Evolutionary conservation across 2,888 invertebrate species (phyloP), one percentile per base, ranked within the genome.

Genomic region (Aphidoletes aphidimyza): DNA sequence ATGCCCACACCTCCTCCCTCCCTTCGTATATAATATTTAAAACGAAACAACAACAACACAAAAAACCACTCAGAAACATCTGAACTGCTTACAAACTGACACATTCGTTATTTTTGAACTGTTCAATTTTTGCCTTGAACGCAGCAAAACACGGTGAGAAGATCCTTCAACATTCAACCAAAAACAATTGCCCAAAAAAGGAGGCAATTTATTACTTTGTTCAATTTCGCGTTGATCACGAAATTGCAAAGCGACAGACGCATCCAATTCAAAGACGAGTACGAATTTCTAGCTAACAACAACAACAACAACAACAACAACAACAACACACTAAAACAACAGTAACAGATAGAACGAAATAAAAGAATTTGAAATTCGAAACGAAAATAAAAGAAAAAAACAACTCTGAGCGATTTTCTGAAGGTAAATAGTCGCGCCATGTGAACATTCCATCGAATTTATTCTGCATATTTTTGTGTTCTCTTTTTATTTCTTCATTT

Each of bases 181-280:
- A 6, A 11, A 42, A 42, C 49, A 8, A 49, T 49, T 49, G 3
- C 19, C 17, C 17, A 49, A 26, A 54, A 47, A 54, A n/a, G 54
- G 54, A 54, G 54, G 54, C 54, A 26, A 22, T 54, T 54, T 26
- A 54, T 54, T 22, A 19, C 54, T 54, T 54, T 54, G 26, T 54
- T 54, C n/a, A n/a, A 54, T 54, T 54, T 54, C 26, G 54, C 26
- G 26, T 54, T 54, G 54, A 54, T 26, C 54, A 54, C 54, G 54
- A 54, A 54, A 54, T 17, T 49, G 17, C 49, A 6, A 11, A 49
- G 49, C 6, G 22, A 8, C 3, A 1, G 26, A 22, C 54, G 11
- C 6, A 49, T 19, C 3, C 6, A 54, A 54, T 1, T 22, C 26
- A 54, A 2, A 5, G 22, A 19, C 19, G 9, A 11, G 6, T 39